A percentile compares a stretch with the other conserved stretches of the same genome.
Evolutionary conservation across 2,888 invertebrate genomes (phyloP).

Genomic region (Caenorhabditis afra): DNA sequence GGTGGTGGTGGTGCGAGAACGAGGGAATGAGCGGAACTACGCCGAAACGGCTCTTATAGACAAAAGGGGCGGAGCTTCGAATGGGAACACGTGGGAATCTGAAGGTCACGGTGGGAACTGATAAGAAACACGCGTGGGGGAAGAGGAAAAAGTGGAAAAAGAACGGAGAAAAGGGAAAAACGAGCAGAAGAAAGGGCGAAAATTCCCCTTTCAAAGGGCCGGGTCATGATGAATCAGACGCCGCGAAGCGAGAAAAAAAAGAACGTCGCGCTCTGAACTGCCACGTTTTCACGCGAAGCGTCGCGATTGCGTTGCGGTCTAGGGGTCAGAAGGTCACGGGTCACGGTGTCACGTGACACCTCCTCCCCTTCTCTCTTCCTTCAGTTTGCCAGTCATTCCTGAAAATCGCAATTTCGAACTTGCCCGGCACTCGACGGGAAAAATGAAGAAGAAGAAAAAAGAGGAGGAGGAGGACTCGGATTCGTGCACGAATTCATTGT

Average conservation of each 20-base stretch:
- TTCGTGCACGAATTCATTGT: neutral
- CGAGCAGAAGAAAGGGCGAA: neutral
- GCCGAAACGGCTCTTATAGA: no score
- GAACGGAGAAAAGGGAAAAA: slow-evolving; percentile 10
- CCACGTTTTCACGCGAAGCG: no score
- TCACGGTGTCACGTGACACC: no score
- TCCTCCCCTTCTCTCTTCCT: no score
- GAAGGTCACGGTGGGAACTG: neutral
- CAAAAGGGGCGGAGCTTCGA: neutral
- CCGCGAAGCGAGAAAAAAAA: neutral
- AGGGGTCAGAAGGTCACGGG: no score
- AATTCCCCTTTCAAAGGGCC: neutral
- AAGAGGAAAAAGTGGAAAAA: neutral
- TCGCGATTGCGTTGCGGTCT: no score
- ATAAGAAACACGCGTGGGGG: no score
- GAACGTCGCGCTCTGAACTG: neutral
- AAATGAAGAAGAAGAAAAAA: slow-evolving; percentile 3
- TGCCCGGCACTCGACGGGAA: neutral
- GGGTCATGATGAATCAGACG: slow-evolving; percentile 1
- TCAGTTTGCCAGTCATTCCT: no score
- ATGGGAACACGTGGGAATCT: neutral
- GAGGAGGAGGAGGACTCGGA: slow-evolving; percentile 1
- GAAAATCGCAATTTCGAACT: no score
- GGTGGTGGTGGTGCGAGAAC: neutral
- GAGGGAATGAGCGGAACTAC: neutral